A percentile compares a stretch with the other conserved stretches of the same genome.
These are phyloP conservation scores for Gymnosoma rotundatum DNA, from an alignment of 2,888 invertebrate species.

Conservation along the genomic window DNA sequence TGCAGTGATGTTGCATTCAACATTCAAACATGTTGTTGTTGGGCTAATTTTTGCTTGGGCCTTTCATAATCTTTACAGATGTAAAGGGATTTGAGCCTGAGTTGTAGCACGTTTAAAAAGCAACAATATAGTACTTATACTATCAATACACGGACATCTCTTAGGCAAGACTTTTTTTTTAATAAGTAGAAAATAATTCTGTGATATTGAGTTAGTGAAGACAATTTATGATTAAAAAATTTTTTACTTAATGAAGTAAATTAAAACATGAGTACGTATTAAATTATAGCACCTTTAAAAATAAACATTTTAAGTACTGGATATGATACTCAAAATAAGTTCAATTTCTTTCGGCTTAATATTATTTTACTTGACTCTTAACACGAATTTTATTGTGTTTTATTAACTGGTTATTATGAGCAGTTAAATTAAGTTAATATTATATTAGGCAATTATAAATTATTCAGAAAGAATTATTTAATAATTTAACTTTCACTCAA, in stretches of 20 bases:
- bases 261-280: too few relatives aligned
- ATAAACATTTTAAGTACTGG: too few relatives aligned
- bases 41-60: conserved; percentile 18
- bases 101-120: conserved; percentile 24
- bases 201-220: conserved; percentile 31
- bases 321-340: too few relatives aligned
- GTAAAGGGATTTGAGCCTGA: conserved; percentile 25
- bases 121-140: background rate
- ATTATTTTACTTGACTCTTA: too few relatives aligned
- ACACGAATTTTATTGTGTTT: too few relatives aligned
- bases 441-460: too few relatives aligned
- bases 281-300: too few relatives aligned
- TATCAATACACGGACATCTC: conserved; percentile 57
- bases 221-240: conserved; percentile 7
- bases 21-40: conserved; percentile 9
- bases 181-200: conserved; percentile 34
- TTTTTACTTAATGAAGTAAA: conserved; percentile 16
- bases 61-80: conserved; percentile 40
- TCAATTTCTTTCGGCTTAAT: too few relatives aligned
- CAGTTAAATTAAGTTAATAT: too few relatives aligned
- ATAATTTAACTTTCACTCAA: too few relatives aligned
- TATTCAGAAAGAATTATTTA: too few relatives aligned
- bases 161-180: background rate
- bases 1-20: background rate
- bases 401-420: too few relatives aligned